Percentiles rank a stretch among this genome's conserved stretches.
phyloP scores from a whole-genome alignment of 2,797 vertebrate species.

The Melanotaenia nigrans region DNA sequence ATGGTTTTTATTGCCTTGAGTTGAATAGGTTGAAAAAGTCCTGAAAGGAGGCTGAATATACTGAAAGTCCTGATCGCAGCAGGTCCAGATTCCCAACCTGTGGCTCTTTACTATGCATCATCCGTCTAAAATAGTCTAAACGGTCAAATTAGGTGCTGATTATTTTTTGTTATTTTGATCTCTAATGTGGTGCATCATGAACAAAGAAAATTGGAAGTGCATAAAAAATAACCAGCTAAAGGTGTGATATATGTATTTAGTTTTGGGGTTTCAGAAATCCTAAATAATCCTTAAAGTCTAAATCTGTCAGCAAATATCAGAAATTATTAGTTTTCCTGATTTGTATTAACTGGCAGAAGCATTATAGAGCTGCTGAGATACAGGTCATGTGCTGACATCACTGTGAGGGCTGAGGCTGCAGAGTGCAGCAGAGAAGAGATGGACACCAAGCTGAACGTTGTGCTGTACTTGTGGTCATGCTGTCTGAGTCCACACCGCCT shows the following conservation, averaged over 20 bases:
- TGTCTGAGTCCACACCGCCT: conserved; percentile 53
- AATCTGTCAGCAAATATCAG: not conserved
- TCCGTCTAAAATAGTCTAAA: not conserved
- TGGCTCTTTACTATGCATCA: not conserved
- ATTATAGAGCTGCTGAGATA: conserved; percentile 23
- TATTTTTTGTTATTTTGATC: too few relatives aligned
- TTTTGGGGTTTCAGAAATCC: not conserved
- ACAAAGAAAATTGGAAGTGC: not conserved
- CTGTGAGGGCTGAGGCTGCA: conserved; percentile 32
- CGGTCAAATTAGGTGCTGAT: not conserved
- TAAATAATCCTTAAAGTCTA: not conserved
- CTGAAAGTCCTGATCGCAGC: too few relatives aligned
- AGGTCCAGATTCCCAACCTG: not conserved
- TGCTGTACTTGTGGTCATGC: conserved; percentile 66
- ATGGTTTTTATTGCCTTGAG: not conserved
- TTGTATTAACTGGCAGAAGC: not conserved
- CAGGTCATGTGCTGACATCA: conserved; percentile 56
- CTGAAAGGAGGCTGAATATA: too few relatives aligned
- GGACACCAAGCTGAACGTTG: conserved; percentile 58
- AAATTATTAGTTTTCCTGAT: not conserved
- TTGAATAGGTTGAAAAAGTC: not conserved
- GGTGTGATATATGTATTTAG: not conserved
- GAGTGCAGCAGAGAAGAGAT: conserved; percentile 59
- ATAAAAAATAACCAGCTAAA: not conserved
- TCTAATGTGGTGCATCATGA: not conserved